A percentile compares a stretch with the other conserved stretches of the same genome.
Conservation (phyloP, 53 echinoderm and acorn worm genomes). For the Crossaster papposus region DNA sequence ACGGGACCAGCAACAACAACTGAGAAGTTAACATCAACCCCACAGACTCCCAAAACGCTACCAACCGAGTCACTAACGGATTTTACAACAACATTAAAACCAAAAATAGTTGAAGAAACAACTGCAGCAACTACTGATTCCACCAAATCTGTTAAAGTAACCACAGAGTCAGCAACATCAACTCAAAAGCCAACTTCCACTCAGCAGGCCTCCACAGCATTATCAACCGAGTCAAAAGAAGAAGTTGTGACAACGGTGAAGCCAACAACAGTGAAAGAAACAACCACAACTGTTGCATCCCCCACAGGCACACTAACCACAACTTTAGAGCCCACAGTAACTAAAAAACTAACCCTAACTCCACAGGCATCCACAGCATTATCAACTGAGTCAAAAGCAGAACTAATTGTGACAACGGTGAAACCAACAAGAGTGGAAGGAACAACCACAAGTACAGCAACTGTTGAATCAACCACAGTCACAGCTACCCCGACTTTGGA, state of each 20-base stretch:
- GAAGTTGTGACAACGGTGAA: neutral
- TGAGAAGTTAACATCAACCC: neutral
- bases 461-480: neutral
- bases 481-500: neutral
- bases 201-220: neutral
- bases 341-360: neutral
- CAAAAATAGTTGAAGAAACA: too few relatives aligned
- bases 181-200: neutral
- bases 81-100: too few relatives aligned
- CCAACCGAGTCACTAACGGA: neutral
- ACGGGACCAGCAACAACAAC: slow-evolving; percentile 8
- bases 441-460: neutral
- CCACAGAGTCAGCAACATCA: neutral
- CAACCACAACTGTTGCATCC: neutral
- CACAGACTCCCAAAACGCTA: neutral
- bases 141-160: neutral
- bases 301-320: neutral
- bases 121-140: slow-evolving; percentile 22
- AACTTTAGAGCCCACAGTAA: neutral
- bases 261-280: neutral
- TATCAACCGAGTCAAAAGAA: neutral
- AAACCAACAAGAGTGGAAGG: neutral
- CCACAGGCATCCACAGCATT: neutral
- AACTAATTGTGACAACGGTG: neutral
- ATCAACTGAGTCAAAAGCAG: neutral